These are phyloP conservation scores for Cairina moschata DNA, from an alignment of 2,113 vertebrate species.

Conservation along the genomic window DNA sequence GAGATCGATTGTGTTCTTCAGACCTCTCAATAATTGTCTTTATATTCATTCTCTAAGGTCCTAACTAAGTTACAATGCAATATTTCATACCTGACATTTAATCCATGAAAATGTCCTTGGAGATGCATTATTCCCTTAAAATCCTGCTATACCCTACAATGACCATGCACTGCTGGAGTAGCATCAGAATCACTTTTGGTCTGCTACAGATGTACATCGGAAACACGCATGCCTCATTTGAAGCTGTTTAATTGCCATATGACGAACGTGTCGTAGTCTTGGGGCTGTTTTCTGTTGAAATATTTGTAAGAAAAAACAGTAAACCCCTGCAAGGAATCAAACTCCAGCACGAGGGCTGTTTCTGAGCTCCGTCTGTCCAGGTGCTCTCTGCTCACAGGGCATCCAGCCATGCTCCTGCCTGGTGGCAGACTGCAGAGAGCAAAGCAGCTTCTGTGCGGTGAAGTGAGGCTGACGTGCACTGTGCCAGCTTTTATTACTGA, in stretches of 20 bases:
- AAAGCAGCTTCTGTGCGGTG: neutral
- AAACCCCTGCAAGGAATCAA: neutral
- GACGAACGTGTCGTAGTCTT: rapidly evolving
- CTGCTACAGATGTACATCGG: neutral
- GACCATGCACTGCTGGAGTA: neutral
- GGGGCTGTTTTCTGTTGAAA: neutral
- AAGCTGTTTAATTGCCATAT: neutral
- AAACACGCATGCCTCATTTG: neutral
- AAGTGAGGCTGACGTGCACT: neutral
- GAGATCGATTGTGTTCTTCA: conserved; percentile 53
- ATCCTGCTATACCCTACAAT: conserved; percentile 41
- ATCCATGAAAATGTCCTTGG: conserved; percentile 73
- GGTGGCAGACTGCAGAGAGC: rapidly evolving
- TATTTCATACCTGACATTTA: conserved; percentile 80
- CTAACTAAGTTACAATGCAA: conserved; percentile 61
- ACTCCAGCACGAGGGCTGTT: neutral
- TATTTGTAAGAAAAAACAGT: neutral
- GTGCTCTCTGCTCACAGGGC: neutral
- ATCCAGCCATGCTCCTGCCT: rapidly evolving
- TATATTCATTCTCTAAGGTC: conserved; percentile 56
- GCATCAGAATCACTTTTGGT: neutral
- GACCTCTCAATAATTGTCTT: conserved; percentile 58
- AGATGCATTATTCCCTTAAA: conserved; percentile 76
- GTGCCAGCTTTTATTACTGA: neutral
- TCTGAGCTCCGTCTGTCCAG: neutral